phyloP scores from a whole-genome alignment of 2,888 invertebrate genomes.

The Hemithea aestivaria region DNA sequence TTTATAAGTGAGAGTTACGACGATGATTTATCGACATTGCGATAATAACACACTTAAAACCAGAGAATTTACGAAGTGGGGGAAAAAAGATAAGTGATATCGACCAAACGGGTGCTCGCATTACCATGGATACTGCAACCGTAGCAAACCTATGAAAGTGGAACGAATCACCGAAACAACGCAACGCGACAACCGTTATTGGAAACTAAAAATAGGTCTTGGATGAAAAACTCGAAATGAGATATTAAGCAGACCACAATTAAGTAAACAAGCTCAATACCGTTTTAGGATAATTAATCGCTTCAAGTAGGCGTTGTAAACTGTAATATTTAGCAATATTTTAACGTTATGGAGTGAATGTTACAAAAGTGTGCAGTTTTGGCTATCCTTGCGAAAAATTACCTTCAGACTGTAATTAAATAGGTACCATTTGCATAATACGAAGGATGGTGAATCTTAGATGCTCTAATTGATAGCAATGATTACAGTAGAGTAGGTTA shows the following conservation, averaged over 20 bases:
- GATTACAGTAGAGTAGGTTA: too few species aligned
- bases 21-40: too few species aligned
- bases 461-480: constrained; percentile 2
- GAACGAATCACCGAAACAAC: constrained; percentile 57
- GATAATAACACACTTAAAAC: too few species aligned
- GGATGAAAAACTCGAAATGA: not conserved
- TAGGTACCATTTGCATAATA: constrained; percentile 6
- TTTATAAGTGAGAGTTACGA: too few species aligned
- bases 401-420: constrained; percentile 21
- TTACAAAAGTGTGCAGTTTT: constrained; percentile 28
- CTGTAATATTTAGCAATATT: constrained; percentile 28
- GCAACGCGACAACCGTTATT: constrained; percentile 44
- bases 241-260: too few species aligned
- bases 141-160: constrained; percentile 52
- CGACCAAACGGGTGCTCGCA: constrained; percentile 45
- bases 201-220: constrained; percentile 38
- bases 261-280: too few species aligned
- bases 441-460: constrained; percentile 6
- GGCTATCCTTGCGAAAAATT: constrained; percentile 30
- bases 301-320: constrained; percentile 21
- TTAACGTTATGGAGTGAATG: constrained; percentile 22
- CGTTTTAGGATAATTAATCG: constrained; percentile 5
- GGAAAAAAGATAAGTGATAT: constrained; percentile 30
- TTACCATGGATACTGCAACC: constrained; percentile 57
- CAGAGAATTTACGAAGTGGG: too few species aligned